Evolutionary conservation across 2,797 vertebrate species (phyloP).

Genomic region (Epinephelus awoara): DNA sequence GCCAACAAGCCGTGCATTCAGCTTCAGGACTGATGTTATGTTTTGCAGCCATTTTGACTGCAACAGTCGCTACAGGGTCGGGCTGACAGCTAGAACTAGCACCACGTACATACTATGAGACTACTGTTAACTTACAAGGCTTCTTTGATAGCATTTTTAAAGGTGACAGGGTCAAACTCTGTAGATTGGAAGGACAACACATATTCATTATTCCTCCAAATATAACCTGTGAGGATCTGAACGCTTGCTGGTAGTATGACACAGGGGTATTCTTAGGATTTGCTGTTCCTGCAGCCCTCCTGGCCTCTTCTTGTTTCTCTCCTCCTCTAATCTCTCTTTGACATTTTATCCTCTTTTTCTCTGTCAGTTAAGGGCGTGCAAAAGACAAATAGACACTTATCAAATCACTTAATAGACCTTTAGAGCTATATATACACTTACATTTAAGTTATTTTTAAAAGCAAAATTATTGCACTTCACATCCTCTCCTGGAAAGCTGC

Average conservation of each 20-base stretch:
- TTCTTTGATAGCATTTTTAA: conserved; percentile 72
- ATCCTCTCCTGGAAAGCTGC: background rate
- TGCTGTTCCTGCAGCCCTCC: background rate
- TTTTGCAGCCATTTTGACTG: conserved; percentile 19
- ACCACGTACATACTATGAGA: conserved; percentile 49
- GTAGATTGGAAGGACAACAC: conserved; percentile 78
- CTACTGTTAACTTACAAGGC: conserved; percentile 79
- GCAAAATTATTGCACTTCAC: background rate
- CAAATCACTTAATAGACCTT: background rate
- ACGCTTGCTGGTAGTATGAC: conserved; percentile 6
- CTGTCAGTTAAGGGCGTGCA: background rate
- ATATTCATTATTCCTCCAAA: conserved; percentile 36
- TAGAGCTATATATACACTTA: background rate
- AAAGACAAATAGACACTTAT: conserved; percentile 2
- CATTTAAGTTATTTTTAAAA: conserved; percentile 6
- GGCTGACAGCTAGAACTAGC: conserved; percentile 71
- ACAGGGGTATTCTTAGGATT: background rate
- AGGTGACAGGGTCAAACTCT: conserved; percentile 78
- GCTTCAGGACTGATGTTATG: conserved; percentile 25
- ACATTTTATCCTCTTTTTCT: conserved; percentile 1
- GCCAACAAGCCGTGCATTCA: conserved; percentile 51
- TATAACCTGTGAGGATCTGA: conserved; percentile 15
- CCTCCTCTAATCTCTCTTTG: conserved; percentile 9
- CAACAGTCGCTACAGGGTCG: conserved; percentile 53
- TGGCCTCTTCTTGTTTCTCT: conserved; percentile 6